These are phyloP conservation scores for Dipodomys merriami DNA, from an alignment of 2,113 vertebrate genomes.

Conservation along the genomic window DNA sequence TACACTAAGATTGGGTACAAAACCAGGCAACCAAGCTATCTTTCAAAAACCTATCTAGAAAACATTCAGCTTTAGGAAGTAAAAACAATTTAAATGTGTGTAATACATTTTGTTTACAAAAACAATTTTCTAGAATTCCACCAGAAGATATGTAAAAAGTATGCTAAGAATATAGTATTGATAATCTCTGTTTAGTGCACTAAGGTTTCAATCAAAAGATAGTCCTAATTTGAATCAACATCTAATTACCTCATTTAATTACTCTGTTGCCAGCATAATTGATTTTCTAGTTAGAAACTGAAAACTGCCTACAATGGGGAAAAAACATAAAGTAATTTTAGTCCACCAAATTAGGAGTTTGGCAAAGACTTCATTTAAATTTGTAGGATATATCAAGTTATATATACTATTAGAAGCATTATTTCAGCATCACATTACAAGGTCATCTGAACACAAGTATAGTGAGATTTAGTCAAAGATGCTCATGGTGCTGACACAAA, in stretches of 20 bases:
- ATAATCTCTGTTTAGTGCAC: conserved; percentile 72
- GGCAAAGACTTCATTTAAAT: conserved; percentile 50
- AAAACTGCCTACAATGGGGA: conserved; percentile 59
- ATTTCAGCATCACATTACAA: not conserved
- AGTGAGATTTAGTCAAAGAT: not conserved
- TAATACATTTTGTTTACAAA: conserved; percentile 66
- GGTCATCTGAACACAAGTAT: not conserved
- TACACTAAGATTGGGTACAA: conserved; percentile 29
- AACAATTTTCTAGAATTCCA: conserved; percentile 73
- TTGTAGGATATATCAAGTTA: not conserved
- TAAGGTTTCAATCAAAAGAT: conserved; percentile 77
- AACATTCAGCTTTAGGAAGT: conserved; percentile 17
- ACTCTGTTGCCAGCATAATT: conserved; percentile 81
- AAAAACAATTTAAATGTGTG: conserved; percentile 64
- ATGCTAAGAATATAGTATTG: conserved; percentile 65
- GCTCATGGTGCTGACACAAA: not conserved
- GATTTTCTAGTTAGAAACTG: conserved; percentile 81
- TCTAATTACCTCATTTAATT: conserved; percentile 88
- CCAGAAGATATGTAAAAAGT: conserved; percentile 35
- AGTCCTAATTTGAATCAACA: conserved; percentile 84
- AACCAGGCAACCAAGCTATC: not conserved
- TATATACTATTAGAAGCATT: conserved; percentile 9
- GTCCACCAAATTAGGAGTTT: conserved; percentile 42
- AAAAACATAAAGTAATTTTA: not conserved
- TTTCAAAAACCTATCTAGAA: conserved; percentile 4